Evolutionary conservation across 2,113 vertebrate genomes (phyloP).

Genomic region (Hippocampus zosterae): DNA sequence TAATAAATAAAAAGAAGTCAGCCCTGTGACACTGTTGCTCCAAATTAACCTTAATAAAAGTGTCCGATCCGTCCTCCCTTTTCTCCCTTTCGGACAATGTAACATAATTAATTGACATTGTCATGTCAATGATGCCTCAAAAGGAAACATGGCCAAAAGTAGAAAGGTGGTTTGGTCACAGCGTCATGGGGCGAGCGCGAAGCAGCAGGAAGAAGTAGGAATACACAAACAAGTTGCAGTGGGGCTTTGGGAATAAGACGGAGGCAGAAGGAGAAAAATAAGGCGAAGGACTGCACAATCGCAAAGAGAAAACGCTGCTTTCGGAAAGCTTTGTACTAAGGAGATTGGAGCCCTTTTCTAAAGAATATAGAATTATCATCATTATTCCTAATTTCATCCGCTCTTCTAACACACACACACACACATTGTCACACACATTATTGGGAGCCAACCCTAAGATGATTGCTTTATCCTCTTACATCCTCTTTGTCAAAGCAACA

Average conservation of each 20-base stretch:
- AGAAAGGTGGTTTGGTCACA: conserved; percentile 41
- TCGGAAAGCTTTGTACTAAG: conserved; percentile 21
- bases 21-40: background rate
- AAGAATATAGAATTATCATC: conserved; percentile 24
- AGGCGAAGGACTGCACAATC: conserved; percentile 40
- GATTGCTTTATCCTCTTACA: conserved; percentile 22
- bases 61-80: conserved; percentile 9
- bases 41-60: background rate
- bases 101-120: conserved; percentile 43
- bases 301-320: conserved; percentile 27
- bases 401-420: conserved; percentile 7
- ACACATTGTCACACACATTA: conserved; percentile 19
- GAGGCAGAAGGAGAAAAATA: conserved; percentile 38
- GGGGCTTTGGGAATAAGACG: conserved; percentile 55
- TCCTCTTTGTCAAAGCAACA: conserved; percentile 29
- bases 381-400: conserved; percentile 18
- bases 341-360: conserved; percentile 25
- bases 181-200: conserved; percentile 5
- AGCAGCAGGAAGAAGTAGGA: conserved; percentile 42
- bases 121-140: conserved; percentile 45
- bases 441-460: conserved; percentile 28
- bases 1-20: background rate
- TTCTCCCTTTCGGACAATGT: conserved; percentile 14
- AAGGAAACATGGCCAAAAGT: conserved; percentile 46
- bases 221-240: conserved; percentile 68